Evolutionary conservation across 2,797 vertebrate genomes (phyloP), one percentile per base, ranked within the genome.

Genomic region (Gila robusta): DNA sequence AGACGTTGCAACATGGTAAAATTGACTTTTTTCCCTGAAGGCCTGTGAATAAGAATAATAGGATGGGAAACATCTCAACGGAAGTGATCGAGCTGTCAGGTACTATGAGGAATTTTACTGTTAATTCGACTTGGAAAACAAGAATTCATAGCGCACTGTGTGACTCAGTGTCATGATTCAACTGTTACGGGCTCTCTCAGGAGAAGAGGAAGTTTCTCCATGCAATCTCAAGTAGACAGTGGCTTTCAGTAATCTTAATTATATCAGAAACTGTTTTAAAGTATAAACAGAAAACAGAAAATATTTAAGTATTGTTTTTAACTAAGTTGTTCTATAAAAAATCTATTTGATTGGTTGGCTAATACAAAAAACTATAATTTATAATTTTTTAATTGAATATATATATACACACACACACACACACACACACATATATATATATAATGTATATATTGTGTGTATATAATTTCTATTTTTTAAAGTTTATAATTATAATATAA

Each of bases 81-180:
- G 26, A 88, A 80, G 81, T 85, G 81, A 49, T 66, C 69, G 66
- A 81, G 70, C 87, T 88, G 88, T 85, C 86, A 90, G 85, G 77
- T 85, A 81, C 86, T 52, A 66, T 81, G 79, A 69, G 78, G 81
- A 49, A 66, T 87, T 88, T 87, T 89, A 89, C 80, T 69, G 86
- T 87, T 86, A 88, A 59, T 78, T 49, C 54, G 35, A 64, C 64
- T 79, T 47, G 41, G 83, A 81, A 82, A 84, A 84, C 78, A 85
- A 78, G 86, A 62, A 81, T 67, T 85, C 52, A 17, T 72, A 81
- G 74, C 32, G 16, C 70, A 78, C 86, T 90, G 37, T 26, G 85
- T 91, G 92, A 93, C 91, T 93, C 92, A 89, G 76, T 87, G 89
- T 90, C 73, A 67, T 93, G 92, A 94, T 81, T 95, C 93, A 93